Conservation (phyloP, 2,797 vertebrate species). For the Sebastes trivittatus region DNA sequence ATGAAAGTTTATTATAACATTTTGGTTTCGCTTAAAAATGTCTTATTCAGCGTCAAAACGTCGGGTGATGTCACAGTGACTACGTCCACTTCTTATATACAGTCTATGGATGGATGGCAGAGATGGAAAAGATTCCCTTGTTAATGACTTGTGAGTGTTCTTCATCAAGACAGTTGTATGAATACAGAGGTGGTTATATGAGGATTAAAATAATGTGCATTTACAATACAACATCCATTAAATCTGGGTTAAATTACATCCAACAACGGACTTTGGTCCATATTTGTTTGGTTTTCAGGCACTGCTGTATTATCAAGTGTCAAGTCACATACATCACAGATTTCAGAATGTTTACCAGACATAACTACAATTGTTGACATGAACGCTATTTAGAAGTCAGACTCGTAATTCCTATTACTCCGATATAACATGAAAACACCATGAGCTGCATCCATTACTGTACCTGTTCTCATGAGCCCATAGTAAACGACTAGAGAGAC, state of each 20-base stretch:
- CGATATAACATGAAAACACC: neutral
- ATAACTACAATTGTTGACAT: neutral
- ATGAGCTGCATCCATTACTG: neutral
- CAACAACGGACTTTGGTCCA: neutral
- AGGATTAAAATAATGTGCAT: neutral
- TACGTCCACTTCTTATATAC: no score
- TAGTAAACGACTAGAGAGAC: no score
- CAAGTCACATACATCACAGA: neutral
- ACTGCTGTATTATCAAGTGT: neutral
- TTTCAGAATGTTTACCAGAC: neutral
- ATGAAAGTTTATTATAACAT: no score
- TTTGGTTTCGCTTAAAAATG: no score
- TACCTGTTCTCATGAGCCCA: neutral
- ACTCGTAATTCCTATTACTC: no score
- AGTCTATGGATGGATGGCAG: neutral
- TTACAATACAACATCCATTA: neutral
- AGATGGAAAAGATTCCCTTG: neutral
- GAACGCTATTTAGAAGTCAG: no score
- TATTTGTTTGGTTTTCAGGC: neutral
- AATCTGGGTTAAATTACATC: neutral
- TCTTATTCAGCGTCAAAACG: no score
- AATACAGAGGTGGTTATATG: neutral
- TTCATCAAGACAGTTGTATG: neutral
- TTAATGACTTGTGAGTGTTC: neutral
- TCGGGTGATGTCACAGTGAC: no score